Base-by-base conservation (phyloP, 2,888 invertebrate genomes). In the Laothoe populi region DNA sequence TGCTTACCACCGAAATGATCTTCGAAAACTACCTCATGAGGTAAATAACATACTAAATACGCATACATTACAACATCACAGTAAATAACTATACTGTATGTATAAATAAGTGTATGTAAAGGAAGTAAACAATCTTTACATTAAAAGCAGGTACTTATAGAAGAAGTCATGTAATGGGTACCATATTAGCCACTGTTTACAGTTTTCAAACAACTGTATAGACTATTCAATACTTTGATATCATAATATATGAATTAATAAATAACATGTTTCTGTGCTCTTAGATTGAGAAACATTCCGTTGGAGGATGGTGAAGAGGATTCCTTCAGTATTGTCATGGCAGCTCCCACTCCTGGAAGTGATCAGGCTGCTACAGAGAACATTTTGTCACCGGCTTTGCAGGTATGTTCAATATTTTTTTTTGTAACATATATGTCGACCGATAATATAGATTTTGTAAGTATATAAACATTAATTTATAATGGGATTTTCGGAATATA, bases 1-100 rank as follows among this genome's bases (percentile, higher is more conserved):
- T 99, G 0, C 95, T 99, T 5, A 97, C 98, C 0, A 98, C 98
- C 0, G 99, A 99, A 88, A 99, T 99, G 99, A 97, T 99, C 75
- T 99, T 99, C 88, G 99, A 99, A 81, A 98, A 99, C 89, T 99
- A 98, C 88, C 94, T 99, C 78, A 92, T 96, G 72, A 87, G 93
- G 93, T 92, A 78, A 31, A 31, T 26, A 26, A 26, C 5, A 31
- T 4, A n/a, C n/a, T n/a, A n/a, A n/a, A n/a, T n/a, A 26, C 26
- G 26, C 26, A 26, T 26, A 5, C 26, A 26, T n/a, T n/a, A n/a
- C n/a, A n/a, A n/a, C n/a, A n/a, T n/a, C n/a, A n/a, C n/a, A n/a
- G n/a, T n/a, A n/a, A n/a, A n/a, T n/a, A n/a, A n/a, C n/a, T n/a
- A n/a, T n/a, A n/a, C n/a, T n/a, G n/a, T n/a, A n/a, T n/a, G n/a